Evolutionary conservation across 30 jellyfish, hydroid and myxozoan genomes (phyloP).

Genomic region (Hydractinia symbiolongicarpus): DNA sequence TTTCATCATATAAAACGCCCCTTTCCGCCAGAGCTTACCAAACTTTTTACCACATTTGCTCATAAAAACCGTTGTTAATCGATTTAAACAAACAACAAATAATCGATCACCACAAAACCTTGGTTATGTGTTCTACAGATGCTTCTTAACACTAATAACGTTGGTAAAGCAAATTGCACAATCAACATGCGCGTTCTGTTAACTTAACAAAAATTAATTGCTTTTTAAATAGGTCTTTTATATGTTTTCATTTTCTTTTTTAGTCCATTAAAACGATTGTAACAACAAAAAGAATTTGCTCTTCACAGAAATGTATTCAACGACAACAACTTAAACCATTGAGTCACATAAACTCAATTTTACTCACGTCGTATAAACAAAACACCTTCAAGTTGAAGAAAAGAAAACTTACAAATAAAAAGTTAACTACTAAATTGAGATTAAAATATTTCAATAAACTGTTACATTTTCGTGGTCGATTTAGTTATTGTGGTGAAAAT

Average conservation of each 20-base stretch:
- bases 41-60: too few relatives aligned
- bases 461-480: slow-evolving; percentile 20
- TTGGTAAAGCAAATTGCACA: too few relatives aligned
- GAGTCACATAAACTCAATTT: not conserved
- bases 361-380: not conserved
- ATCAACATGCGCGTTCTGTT: too few relatives aligned
- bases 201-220: too few relatives aligned
- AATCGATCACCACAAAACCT: too few relatives aligned
- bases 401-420: not conserved
- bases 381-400: not conserved
- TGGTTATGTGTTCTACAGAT: too few relatives aligned
- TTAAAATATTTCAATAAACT: not conserved
- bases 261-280: not conserved
- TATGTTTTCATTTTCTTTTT: not conserved
- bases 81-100: too few relatives aligned
- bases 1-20: too few relatives aligned
- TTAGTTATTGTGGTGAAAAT: slow-evolving; percentile 20
- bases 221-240: too few relatives aligned
- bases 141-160: too few relatives aligned
- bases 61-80: too few relatives aligned
- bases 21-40: too few relatives aligned
- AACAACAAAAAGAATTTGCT: not conserved
- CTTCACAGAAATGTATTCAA: not conserved
- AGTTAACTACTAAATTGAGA: not conserved
- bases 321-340: not conserved